Evolutionary conservation across 2,888 invertebrate species (phyloP), one percentile per base, ranked within the genome.

Genomic region (Oscheius sp.): DNA sequence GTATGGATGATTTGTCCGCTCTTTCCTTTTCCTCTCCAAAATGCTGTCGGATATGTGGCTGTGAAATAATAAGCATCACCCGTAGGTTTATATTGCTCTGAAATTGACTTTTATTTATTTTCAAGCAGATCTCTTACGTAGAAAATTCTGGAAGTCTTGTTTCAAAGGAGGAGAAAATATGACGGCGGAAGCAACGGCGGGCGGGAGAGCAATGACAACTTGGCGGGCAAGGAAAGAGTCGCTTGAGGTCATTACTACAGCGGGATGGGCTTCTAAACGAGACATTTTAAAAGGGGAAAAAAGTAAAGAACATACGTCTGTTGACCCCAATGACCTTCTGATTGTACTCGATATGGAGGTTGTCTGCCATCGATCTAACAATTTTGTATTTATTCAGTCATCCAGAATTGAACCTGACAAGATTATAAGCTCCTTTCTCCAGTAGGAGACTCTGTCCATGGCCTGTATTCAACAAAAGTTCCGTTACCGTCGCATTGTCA

Each of bases 51-150:
- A 75, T 77, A 84, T 0, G 82, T 80, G 74, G 82, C 76, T 2
- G 82, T 79, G 73, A 84, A 84, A 58, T 84, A 82, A 75, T 74
- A 81, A 63, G 84, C 84, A 63, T 78, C 70, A 23, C 84, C 84
- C 6, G 69, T 68, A 13, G 84, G 80, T 13, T 70, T 70, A 55
- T 83, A 84, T 64, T 78, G 77, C 49, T 79, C 84, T 84, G 68
- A 21, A 55, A 25, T 21, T 23, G 49, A 2, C 49, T n/a, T n/a
- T n/a, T 61, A 41, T 7, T 23, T n/a, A 43, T 5, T 43, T 1
- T 29, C 6, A 66, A 27, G 16, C 1, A 2, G 46, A 52, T 18
- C 1, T 6, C 73, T 43, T 23, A 81, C 81, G 73, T 59, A 81
- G 69, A 7, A 81, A 73, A 27, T 71, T 69, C 16, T 74, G 72